Evolutionary conservation across 2,113 vertebrate genomes (phyloP).

Genomic region (Nycticryphes semicollaris): DNA sequence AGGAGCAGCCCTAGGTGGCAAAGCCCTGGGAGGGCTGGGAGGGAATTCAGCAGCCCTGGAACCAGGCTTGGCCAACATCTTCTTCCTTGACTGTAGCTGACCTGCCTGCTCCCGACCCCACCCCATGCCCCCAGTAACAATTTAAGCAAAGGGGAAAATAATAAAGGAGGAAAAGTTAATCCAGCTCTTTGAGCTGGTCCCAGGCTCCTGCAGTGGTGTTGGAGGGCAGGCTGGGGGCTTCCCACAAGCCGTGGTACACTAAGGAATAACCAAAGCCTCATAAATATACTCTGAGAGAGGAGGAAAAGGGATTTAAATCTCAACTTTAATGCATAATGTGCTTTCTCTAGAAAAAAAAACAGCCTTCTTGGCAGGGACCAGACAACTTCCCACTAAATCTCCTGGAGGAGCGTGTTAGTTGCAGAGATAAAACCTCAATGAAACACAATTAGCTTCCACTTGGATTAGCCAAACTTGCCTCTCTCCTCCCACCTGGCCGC

Average conservation of each 20-base stretch:
- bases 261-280: neutral
- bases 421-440: slow-evolving; percentile 55
- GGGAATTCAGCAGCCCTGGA: neutral
- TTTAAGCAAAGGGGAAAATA: neutral
- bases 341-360: slow-evolving; percentile 27
- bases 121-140: neutral
- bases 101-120: neutral
- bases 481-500: neutral
- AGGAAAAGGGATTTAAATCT: slow-evolving; percentile 44
- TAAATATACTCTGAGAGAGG: neutral
- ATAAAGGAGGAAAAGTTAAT: neutral
- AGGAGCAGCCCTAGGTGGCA: rapidly evolving
- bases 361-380: slow-evolving; percentile 51
- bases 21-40: neutral
- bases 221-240: neutral
- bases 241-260: neutral
- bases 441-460: slow-evolving; percentile 40
- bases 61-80: neutral
- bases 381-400: slow-evolving; percentile 51
- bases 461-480: neutral
- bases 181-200: neutral
- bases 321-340: slow-evolving; percentile 52
- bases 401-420: slow-evolving; percentile 30
- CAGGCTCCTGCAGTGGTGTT: rapidly evolving
- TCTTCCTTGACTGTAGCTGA: neutral